These are phyloP conservation scores for Hyles euphorbiae DNA, from an alignment of 1,140 invertebrate genomes.

Conservation along the genomic window DNA sequence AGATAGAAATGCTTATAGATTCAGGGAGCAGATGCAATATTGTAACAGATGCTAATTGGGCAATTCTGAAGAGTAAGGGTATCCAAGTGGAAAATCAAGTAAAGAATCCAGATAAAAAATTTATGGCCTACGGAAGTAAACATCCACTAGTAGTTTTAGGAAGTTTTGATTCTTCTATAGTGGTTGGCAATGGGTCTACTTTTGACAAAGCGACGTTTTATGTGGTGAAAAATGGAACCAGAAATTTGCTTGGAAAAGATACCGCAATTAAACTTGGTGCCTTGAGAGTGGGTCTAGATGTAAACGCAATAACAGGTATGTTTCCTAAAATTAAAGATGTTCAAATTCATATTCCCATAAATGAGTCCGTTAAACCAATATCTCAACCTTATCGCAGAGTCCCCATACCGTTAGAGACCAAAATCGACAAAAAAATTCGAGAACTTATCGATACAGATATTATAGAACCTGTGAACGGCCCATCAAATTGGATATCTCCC, in stretches of 20 bases:
- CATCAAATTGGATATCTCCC: conserved; percentile 51
- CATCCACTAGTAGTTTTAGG: conserved; percentile 17
- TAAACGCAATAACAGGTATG: conserved; percentile 17
- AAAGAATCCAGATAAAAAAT: conserved; percentile 13
- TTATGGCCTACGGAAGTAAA: conserved; percentile 24
- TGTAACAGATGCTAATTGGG: conserved; percentile 29
- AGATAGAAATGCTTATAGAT: conserved; percentile 24
- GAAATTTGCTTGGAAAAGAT: conserved; percentile 27
- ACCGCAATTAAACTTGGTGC: conserved; percentile 23
- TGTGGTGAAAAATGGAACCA: conserved; percentile 22
- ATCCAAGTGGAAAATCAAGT: conserved; percentile 25
- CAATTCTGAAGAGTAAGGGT: conserved; percentile 18
- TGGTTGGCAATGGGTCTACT: background rate
- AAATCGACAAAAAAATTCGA: conserved; percentile 32
- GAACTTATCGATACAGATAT: conserved; percentile 30
- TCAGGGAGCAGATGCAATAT: conserved; percentile 31
- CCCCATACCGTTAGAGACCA: conserved; percentile 30
- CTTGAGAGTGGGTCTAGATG: conserved; percentile 29
- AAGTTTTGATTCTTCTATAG: conserved; percentile 20
- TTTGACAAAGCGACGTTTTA: conserved; percentile 16
- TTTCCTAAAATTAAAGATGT: conserved; percentile 46
- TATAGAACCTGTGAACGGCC: conserved; percentile 41
- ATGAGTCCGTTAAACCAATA: conserved; percentile 32
- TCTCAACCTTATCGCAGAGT: conserved; percentile 38
- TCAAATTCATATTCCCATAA: conserved; percentile 32